Base-by-base conservation (phyloP, 2,888 invertebrate genomes). In the Leistus spinibarbis region DNA sequence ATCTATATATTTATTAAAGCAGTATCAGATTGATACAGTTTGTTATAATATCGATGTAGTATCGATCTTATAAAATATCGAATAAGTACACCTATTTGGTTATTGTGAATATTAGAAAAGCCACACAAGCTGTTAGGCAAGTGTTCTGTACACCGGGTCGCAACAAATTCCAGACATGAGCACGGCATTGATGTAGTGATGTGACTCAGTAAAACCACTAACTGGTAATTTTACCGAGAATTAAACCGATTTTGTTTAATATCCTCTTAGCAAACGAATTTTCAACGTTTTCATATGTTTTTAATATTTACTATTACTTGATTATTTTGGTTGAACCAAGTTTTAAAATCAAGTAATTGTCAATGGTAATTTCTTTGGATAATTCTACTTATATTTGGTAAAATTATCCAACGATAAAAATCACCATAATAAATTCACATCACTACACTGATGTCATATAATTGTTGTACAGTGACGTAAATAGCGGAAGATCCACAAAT, bases 401-500 rank as follows among this genome's bases (percentile, higher is more conserved):
- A 40, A 40, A 40, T 40, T 40, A 40, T 40, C 40, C 40, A 40
- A 2, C 40, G 40, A 2, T 7, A 40, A 40, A 40, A 5, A 40
- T 40, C 3, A 24, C 24, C 24, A 24, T n/a, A n/a, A 24, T 17
- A 56, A 56, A 56, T 13, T 57, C 19, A 19, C 19, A 57, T 57
- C 19, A 57, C 19, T 19, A 57, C 57, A 57, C 57, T 19, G 57
- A 57, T 57, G 40, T 40, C 40, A 40, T 57, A n/a, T n/a, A n/a
- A n/a, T 16, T 24, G 20, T 67, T 77, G 82, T 80, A 83, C 83
- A 82, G 60, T 80, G 80, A 82, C 80, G 82, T 82, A 83, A 83
- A 82, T 82, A 83, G 79, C 83, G 81, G 56, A 24, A 69, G 69
- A 64, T 75, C 69, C 53, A 75, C 54, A 69, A 69, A 62, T 1